Conservation (phyloP, 2,797 vertebrate genomes). For the Helarctos malayanus region DNA sequence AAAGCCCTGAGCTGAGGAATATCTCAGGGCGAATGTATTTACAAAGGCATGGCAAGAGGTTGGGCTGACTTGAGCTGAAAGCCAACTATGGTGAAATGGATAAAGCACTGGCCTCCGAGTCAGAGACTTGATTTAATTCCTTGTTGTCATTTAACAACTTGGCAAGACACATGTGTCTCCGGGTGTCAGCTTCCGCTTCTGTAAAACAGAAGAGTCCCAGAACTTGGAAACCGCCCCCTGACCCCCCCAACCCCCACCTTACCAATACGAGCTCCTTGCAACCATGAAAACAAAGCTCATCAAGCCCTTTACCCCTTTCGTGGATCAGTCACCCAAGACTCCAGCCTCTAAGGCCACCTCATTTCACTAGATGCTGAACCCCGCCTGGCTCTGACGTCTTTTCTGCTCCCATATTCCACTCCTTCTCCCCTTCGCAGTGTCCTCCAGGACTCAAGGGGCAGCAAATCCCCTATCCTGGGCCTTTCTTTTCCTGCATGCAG, state of each 20-base stretch:
- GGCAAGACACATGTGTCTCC: neutral
- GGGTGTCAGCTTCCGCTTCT: neutral
- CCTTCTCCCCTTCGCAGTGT: neutral
- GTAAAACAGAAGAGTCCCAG: neutral
- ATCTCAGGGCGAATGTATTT: neutral
- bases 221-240: neutral
- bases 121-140: constrained; percentile 34
- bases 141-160: neutral
- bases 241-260: neutral
- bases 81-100: neutral
- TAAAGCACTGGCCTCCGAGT: neutral
- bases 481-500: neutral
- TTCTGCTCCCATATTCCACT: neutral
- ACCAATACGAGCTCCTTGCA: neutral
- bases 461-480: neutral
- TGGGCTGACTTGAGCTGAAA: neutral
- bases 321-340: neutral
- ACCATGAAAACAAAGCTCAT: neutral
- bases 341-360: neutral
- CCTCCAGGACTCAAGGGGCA: neutral
- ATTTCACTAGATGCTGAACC: neutral
- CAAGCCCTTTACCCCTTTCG: neutral
- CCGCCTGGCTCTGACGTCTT: neutral
- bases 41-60: neutral
- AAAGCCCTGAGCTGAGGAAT: neutral